Evolutionary conservation across 2,797 vertebrate species (phyloP), one percentile per base, ranked within the genome.

Genomic region (Champsocephalus gunnari): DNA sequence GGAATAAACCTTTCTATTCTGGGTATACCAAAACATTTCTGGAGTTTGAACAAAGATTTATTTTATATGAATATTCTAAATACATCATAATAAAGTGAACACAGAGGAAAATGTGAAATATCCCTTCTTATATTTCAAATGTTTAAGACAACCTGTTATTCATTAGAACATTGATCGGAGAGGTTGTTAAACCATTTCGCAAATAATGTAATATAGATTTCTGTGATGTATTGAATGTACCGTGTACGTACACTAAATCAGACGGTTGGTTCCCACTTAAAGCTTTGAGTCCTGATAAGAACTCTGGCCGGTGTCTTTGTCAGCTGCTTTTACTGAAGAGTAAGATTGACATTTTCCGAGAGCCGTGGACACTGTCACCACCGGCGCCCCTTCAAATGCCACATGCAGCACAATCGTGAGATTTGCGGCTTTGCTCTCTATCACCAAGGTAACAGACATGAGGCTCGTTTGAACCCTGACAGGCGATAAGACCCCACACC

Each of bases 371-470:
- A 64, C 54, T 38, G 64, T 64, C 65, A 51, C 62, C 57, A 43
- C 14, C 73, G 38, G 59, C 34, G 62, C 55, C 28, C 62, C 60
- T 28, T 57, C 34, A 86, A 90, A 87, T 81, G 67, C 77, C 84
- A 80, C 68, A 65, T 49, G 77, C 45, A 1, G 9, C 60, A 77
- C 48, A 73, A 74, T 75, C 61, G 41, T 21, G 56, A 81, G 80
- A 90, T 83, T 80, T 54, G 64, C 34, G 17, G 71, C 79, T 80
- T 77, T 60, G 74, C 83, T 70, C 63, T 74, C 55, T 92, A 91
- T 93, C 88, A 88, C 72, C 83, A 81, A 86, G 73, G 81, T 32
- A 75, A 81, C 90, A 90, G 89, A 89, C 80, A 77, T 24, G 32
- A 56, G 78, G 73, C 78, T 74, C 14, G 64, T 88, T 83, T 89